Percentiles rank a stretch among this genome's conserved stretches.
Conservation (phyloP, 2,113 vertebrate species). For the Clarias gariepinus region DNA sequence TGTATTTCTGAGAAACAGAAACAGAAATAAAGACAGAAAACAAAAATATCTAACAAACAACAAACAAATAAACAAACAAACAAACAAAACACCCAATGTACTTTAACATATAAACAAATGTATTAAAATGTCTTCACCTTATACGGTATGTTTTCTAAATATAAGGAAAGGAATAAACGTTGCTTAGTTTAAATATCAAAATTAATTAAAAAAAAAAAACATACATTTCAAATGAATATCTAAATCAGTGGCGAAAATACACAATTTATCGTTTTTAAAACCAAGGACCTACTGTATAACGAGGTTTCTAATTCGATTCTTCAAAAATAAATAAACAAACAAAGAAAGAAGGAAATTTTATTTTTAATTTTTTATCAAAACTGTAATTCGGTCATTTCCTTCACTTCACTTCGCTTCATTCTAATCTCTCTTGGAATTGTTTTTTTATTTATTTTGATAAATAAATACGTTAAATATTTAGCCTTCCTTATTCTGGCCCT, state of each 20-base stretch:
- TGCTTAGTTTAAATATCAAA: neutral
- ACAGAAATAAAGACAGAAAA: neutral
- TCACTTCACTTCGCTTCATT: neutral
- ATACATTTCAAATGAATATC: neutral
- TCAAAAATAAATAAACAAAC: neutral
- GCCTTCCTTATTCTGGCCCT: neutral
- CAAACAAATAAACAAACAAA: neutral
- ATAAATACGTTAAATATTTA: neutral
- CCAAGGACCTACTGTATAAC: neutral
- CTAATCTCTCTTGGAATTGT: no score
- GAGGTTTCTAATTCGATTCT: neutral
- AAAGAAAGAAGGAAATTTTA: neutral
- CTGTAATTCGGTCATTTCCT: neutral
- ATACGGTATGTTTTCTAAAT: neutral
- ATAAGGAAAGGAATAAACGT: neutral
- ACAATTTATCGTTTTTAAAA: neutral
- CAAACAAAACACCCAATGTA: no score
- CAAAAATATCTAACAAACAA: neutral
- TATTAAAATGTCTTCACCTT: neutral
- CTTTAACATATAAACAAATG: neutral
- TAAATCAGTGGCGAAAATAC: neutral
- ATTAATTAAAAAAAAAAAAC: neutral
- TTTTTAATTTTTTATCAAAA: neutral
- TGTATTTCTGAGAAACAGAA: neutral
- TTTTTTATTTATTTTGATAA: neutral